Evolutionary conservation across 2,888 invertebrate genomes (phyloP), one percentile per base, ranked within the genome.

Genomic region (Dorcus hopei): DNA sequence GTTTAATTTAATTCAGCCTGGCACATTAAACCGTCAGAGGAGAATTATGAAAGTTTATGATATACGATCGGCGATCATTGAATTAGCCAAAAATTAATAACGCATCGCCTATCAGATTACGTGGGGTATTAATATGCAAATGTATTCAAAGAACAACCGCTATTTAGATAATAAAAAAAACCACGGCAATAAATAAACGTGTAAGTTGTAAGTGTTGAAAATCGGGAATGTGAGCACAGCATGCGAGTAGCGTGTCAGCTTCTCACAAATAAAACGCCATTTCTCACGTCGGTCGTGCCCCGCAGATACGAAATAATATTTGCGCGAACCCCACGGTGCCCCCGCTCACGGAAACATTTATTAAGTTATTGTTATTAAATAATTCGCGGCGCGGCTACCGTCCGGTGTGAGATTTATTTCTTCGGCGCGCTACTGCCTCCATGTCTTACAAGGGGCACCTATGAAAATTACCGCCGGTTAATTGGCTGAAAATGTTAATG

Each of bases 151-250:
- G 53, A 61, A 58, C 58, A 59, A 54, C 53, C 57, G 55, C 57
- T 63, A 59, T 64, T 63, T 63, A 61, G 61, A 59, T 59, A 61
- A 59, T 58, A 61, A 65, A 62, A 63, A 65, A 59, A 58, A 59
- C 53, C 60, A 60, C 61, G 58, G 62, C 58, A 65, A 68, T 68
- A 68, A 69, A 69, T 68, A 68, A 67, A 33, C 26, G 26, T 33
- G 26, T 33, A 33, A 33, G 26, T 63, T 66, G 63, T 58, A 54
- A 56, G 68, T 64, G 67, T 68, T 68, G 68, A 68, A 68, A 70
- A 69, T 68, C 63, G 59, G 64, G 65, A 66, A 67, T 64, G 66
- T 65, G 63, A 58, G 59, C 66, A 50, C 68, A 66, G 68, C 68
- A 60, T 64, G 70, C 60, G 66, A 55, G 57, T 61, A 61, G 63